These are phyloP conservation scores for Caenorhabditis elegans DNA, from an alignment of 1,140 invertebrate genomes.

Conservation along the genomic window DNA sequence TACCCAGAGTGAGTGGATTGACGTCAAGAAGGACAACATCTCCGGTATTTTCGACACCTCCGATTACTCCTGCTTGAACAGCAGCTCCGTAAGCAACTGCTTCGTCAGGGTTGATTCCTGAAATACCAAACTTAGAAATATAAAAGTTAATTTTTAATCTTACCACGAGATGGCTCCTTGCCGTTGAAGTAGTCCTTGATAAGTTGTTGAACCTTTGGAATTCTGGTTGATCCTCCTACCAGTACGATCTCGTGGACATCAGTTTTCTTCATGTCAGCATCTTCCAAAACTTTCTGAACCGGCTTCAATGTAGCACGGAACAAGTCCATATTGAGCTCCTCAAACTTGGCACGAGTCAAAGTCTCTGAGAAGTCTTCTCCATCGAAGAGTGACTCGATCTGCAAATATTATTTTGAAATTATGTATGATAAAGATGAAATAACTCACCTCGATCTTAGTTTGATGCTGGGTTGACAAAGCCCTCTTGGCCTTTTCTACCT, in stretches of 20 bases:
- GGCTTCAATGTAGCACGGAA: constrained; percentile 83
- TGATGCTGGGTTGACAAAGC: constrained; percentile 88
- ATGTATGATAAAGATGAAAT: no score
- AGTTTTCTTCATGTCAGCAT: constrained; percentile 76
- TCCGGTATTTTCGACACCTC: constrained; percentile 78
- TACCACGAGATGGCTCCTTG: constrained; percentile 93
- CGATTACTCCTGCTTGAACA: constrained; percentile 85
- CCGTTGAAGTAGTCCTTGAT: constrained; percentile 98
- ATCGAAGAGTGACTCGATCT: constrained; percentile 86
- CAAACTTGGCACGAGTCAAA: constrained; percentile 87
- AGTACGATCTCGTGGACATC: constrained; percentile 78
- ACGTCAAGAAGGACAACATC: constrained; percentile 95
- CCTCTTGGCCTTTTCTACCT: constrained; percentile 87
- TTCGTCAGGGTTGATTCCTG: constrained; percentile 70
- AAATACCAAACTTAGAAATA: neutral
- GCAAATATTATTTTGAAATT: neutral
- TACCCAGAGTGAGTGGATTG: constrained; percentile 95
- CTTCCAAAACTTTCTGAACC: constrained; percentile 78
- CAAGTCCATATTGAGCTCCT: constrained; percentile 86
- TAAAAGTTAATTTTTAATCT: constrained; percentile 72
- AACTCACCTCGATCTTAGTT: constrained; percentile 78
- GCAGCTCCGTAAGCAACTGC: constrained; percentile 97
- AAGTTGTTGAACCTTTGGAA: constrained; percentile 95
- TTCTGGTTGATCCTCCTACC: constrained; percentile 86
- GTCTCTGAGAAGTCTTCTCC: constrained; percentile 92